Base-by-base conservation (phyloP, 2,888 invertebrate genomes). In the Dicycla oo region DNA sequence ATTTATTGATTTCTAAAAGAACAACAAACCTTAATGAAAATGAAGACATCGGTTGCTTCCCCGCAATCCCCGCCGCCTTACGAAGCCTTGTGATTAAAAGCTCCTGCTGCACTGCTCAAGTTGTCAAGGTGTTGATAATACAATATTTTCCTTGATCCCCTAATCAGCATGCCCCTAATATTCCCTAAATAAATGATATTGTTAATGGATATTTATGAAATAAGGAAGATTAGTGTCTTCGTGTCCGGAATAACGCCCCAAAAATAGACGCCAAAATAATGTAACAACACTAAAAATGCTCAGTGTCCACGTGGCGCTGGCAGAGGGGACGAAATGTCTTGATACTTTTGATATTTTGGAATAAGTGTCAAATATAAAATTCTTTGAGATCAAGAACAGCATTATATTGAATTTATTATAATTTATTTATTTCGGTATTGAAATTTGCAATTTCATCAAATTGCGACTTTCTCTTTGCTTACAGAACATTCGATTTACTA, bases 241-340 rank as follows among this genome's bases (percentile, higher is more conserved):
- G 93, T 94, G 93, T 93, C 91, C 91, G 84, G 92, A 94, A 94
- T 94, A 90, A 83, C 88, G 86, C 88, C 89, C 88, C 85, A 84
- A 91, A 91, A 90, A 89, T 89, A 90, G 86, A 90, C 84, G 80
- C 68, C 71, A 64, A 84, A n/a, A n/a, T n/a, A n/a, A 76, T 43
- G 76, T 86, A 89, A 88, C 89, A 89, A 89, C 88, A 89, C 89
- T 90, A 90, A 90, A 91, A 92, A 93, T 92, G 89, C 89, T 91
- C 86, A 88, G 85, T 88, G 88, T 90, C 89, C 87, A 91, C 90
- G 88, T 88, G 87, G 88, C 86, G 84, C 67, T 15, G 23, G 53
- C 61, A 64, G 70, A 65, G 62, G 51, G 69, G 68, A 57, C 26
- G 67, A 61, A 38, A 20, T 20, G 60, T 90, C 78, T 93, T 93